Conservation (phyloP, 2,113 vertebrate genomes). For the Brienomyrus longianalis region DNA sequence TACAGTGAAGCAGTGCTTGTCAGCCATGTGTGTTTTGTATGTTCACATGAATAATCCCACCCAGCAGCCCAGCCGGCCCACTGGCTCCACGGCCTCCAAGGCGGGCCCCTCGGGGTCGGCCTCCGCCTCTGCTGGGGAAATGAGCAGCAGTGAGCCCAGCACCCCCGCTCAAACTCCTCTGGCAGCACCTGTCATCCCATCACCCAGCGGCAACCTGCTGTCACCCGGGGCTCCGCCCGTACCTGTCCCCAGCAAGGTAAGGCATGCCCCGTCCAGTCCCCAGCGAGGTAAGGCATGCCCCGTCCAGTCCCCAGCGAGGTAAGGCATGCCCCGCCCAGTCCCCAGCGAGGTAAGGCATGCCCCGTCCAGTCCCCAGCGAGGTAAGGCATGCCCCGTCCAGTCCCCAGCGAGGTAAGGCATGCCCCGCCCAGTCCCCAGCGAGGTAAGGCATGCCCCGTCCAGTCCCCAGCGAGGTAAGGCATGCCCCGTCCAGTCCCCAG, state of each 20-base stretch:
- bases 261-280: not conserved
- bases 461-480: not conserved
- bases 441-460: not conserved
- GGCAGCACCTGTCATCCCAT: slow-evolving; percentile 73
- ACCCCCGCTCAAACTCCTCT: slow-evolving; percentile 76
- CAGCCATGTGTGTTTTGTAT: not conserved
- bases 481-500: not conserved
- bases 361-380: too few relatives aligned
- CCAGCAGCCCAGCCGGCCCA: not conserved
- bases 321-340: not conserved
- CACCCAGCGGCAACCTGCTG: slow-evolving; percentile 54
- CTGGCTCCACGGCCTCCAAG: slow-evolving; percentile 7
- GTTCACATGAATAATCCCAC: not conserved
- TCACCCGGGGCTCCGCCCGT: slow-evolving; percentile 53
- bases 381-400: not conserved
- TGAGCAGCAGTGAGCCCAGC: slow-evolving; percentile 65
- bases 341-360: too few relatives aligned
- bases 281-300: not conserved
- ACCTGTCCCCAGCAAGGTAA: slow-evolving; percentile 70
- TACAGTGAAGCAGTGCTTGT: not conserved
- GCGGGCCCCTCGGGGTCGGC: not conserved
- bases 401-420: slow-evolving; percentile 63
- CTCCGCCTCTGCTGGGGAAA: slow-evolving; percentile 3
- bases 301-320: not conserved
- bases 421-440: too few relatives aligned